Base-by-base conservation (phyloP, 1,140 invertebrate genomes). In the Calosoma granatense region DNA sequence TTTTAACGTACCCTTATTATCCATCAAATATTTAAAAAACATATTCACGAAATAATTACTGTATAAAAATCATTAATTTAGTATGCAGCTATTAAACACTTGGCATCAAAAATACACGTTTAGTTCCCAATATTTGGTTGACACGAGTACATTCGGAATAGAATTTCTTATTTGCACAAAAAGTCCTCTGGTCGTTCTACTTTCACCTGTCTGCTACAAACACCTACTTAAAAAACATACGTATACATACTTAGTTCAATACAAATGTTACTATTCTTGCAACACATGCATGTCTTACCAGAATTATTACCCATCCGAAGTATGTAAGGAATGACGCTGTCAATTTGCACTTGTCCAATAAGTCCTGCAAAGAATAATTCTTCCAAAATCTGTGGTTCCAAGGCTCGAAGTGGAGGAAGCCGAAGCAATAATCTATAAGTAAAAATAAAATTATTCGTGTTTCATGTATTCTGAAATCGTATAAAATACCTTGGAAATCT, bases 311-410 rank as follows among this genome's bases (percentile, higher is more conserved):
- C 84, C 85, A 93, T 91, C 61, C 85, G 84, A 56, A 96, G 79
- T 66, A 96, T 87, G 68, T 92, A 94, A 56, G 93, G 93, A 71
- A 96, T 90, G 60, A 94, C 87, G 69, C 85, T 91, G 69, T 94
- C 89, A 57, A 97, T 92, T 74, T 90, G 89, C 57, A 94, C 86
- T 67, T 87, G 90, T n/a, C 92, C 92, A 30, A 94, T 86, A 26
- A 96, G 80, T 17, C 91, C 90, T 12, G 91, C 86, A 70, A 94
- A 94, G 74, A 97, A 96, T 23, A 97, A 77, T 67, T 97, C 92
- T 72, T 96, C 94, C 63, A 96, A 80, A 30, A 92, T 81, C 30
- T 81, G 74, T 1, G 87, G 83, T 53, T 86, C 83, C 64, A 95
- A 83, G 41, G 83, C 82, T 47, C 89, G 80, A 19, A 95, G 74